Conservation (phyloP, 2,113 vertebrate species). For the Campylorhamphus procurvoides region DNA sequence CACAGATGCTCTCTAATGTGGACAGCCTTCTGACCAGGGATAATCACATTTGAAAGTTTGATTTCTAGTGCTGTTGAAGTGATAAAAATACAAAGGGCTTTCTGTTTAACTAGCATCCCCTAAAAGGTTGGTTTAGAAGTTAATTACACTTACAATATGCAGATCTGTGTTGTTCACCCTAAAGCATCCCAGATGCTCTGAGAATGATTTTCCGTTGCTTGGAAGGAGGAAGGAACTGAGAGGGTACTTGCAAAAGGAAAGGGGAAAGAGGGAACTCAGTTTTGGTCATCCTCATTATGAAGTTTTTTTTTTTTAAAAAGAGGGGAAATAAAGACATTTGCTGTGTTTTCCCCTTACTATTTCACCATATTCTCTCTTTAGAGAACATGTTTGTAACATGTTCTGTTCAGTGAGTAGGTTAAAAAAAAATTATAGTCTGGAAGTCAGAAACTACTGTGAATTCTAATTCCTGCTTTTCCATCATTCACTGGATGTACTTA, state of each 20-base stretch:
- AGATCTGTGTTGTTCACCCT: not conserved
- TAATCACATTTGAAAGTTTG: not conserved
- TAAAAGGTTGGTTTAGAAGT: constrained; percentile 14
- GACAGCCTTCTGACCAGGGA: not conserved
- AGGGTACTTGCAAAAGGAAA: not conserved
- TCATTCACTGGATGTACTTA: not conserved
- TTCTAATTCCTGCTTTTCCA: constrained; percentile 23
- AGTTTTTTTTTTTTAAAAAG: not conserved
- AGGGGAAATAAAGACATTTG: not conserved
- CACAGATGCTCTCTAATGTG: not conserved
- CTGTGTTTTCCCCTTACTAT: not conserved
- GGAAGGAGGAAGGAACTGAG: not conserved
- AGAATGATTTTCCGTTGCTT: not conserved
- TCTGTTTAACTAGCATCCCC: not conserved
- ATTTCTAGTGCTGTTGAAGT: not conserved
- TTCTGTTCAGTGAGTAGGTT: constrained; percentile 15
- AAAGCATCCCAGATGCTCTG: constrained; percentile 1
- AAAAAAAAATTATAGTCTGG: not conserved
- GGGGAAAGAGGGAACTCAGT: not conserved
- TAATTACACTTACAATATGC: not conserved
- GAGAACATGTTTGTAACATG: not conserved
- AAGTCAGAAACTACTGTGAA: constrained; percentile 27
- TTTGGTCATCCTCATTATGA: not conserved
- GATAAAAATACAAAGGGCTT: not conserved
- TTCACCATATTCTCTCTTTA: not conserved